Evolutionary conservation across 92 coral and sea anemone genomes (phyloP).

Genomic region (Virgularia gustaviana): DNA sequence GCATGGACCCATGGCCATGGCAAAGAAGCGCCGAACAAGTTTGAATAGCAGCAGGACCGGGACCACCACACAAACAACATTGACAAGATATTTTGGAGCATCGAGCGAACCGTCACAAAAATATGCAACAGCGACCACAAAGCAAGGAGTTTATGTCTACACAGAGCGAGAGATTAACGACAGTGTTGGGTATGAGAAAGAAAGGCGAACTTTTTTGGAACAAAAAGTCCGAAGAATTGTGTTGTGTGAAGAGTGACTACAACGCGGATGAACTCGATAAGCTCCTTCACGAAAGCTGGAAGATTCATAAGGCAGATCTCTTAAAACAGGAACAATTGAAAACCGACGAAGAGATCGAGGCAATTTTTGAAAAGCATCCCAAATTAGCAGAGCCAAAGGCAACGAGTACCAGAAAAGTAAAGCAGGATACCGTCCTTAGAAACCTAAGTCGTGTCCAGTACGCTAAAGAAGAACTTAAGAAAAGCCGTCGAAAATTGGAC

Average conservation of each 20-base stretch:
- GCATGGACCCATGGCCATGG: too few species aligned
- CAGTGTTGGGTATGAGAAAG: too few species aligned
- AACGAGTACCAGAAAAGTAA: conserved; percentile 23
- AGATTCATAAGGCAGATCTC: conserved; percentile 37
- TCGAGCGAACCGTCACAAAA: background rate
- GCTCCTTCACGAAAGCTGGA: conserved; percentile 52
- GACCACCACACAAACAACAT: background rate
- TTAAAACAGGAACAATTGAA: conserved; percentile 26
- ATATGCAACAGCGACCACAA: conserved; percentile 9
- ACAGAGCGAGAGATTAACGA: background rate
- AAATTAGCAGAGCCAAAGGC: conserved; percentile 16
- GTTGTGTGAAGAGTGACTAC: too few species aligned
- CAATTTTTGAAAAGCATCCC: conserved; percentile 27
- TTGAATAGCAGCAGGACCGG: too few species aligned
- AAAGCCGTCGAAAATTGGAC: conserved; percentile 38
- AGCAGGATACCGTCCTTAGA: conserved; percentile 23
- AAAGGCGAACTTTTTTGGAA: too few species aligned
- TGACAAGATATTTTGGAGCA: conserved; percentile 5
- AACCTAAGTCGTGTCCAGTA: conserved; percentile 32
- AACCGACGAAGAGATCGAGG: conserved; percentile 12
- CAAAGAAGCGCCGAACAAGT: too few species aligned
- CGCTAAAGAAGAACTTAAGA: conserved; percentile 34
- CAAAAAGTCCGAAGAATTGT: too few species aligned
- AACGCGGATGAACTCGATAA: conserved; percentile 46
- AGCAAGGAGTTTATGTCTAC: background rate